These are phyloP conservation scores for Polylopha cassiicola DNA, from an alignment of 2,888 invertebrate genomes.

Conservation along the genomic window DNA sequence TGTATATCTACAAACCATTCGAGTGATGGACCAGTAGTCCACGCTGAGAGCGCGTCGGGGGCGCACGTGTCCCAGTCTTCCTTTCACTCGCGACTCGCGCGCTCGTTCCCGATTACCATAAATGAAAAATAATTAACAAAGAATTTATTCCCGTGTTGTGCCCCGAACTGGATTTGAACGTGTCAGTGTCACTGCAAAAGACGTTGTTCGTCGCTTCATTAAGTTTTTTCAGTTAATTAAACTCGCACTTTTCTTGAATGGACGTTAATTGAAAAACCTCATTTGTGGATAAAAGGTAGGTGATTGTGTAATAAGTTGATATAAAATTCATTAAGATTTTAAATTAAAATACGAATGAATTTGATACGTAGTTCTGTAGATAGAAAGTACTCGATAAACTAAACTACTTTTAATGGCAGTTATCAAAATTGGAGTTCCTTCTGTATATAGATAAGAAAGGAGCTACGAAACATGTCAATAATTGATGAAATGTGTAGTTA, in stretches of 20 bases:
- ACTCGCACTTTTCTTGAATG: constrained; percentile 36
- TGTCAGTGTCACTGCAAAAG: constrained; percentile 46
- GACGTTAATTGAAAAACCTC: constrained; percentile 45
- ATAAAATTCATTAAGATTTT: too few relatives aligned
- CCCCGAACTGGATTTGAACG: constrained; percentile 57
- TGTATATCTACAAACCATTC: constrained; percentile 72
- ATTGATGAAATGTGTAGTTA: constrained; percentile 34
- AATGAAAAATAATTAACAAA: constrained; percentile 52
- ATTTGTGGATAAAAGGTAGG: constrained; percentile 52
- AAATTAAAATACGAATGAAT: neutral
- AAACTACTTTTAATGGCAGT: neutral
- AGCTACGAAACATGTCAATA: constrained; percentile 20
- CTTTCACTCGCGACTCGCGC: constrained; percentile 38
- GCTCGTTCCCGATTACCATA: constrained; percentile 59
- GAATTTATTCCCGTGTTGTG: constrained; percentile 49
- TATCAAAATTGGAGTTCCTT: neutral
- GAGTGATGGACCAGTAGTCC: constrained; percentile 57
- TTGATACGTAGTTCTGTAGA: neutral
- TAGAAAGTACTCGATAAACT: neutral
- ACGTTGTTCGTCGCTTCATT: constrained; percentile 27
- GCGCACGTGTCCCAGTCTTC: constrained; percentile 46
- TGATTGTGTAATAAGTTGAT: constrained; percentile 33
- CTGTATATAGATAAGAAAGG: neutral
- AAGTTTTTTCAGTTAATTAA: constrained; percentile 24
- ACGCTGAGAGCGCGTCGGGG: constrained; percentile 51